Conservation (phyloP, 1,140 invertebrate genomes). For the Oscheius sp. region DNA sequence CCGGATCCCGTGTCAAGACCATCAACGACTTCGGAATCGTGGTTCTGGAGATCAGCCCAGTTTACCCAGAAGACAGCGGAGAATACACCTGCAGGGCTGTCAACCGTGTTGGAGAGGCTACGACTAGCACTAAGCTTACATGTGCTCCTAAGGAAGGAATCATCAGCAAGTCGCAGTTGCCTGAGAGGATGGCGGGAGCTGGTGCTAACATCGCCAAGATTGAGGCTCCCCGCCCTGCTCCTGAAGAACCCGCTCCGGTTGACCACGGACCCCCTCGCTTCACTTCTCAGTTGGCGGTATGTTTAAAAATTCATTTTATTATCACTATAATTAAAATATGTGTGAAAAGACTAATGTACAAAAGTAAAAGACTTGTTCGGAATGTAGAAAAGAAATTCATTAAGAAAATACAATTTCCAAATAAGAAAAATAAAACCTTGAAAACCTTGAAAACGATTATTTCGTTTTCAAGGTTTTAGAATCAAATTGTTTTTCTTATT, state of each 20-base stretch:
- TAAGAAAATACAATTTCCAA: too few species aligned
- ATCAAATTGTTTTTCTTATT: too few species aligned
- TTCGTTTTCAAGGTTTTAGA: too few species aligned
- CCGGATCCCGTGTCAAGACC: slow-evolving; percentile 80
- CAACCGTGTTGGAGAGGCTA: slow-evolving; percentile 76
- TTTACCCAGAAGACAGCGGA: slow-evolving; percentile 82
- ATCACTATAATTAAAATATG: too few species aligned
- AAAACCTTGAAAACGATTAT: too few species aligned
- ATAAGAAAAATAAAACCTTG: too few species aligned
- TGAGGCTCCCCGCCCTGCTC: slow-evolving; percentile 74
- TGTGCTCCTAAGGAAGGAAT: slow-evolving; percentile 84
- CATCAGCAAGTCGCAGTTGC: slow-evolving; percentile 83
- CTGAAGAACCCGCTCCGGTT: slow-evolving; percentile 63
- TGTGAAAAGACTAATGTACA: too few species aligned
- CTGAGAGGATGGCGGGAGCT: slow-evolving; percentile 85
- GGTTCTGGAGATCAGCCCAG: slow-evolving; percentile 79
- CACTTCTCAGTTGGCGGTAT: slow-evolving; percentile 77
- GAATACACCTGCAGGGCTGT: slow-evolving; percentile 86
- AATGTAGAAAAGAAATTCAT: too few species aligned
- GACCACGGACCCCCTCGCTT: slow-evolving; percentile 86
- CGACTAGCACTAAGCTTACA: slow-evolving; percentile 84
- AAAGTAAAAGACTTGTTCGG: too few species aligned
- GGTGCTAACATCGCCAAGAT: slow-evolving; percentile 85
- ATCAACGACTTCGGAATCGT: slow-evolving; percentile 92
- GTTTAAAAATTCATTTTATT: too few species aligned